Evolutionary conservation across 2,113 vertebrate species (phyloP).

Genomic region (Corythoichthys haematopterus): DNA sequence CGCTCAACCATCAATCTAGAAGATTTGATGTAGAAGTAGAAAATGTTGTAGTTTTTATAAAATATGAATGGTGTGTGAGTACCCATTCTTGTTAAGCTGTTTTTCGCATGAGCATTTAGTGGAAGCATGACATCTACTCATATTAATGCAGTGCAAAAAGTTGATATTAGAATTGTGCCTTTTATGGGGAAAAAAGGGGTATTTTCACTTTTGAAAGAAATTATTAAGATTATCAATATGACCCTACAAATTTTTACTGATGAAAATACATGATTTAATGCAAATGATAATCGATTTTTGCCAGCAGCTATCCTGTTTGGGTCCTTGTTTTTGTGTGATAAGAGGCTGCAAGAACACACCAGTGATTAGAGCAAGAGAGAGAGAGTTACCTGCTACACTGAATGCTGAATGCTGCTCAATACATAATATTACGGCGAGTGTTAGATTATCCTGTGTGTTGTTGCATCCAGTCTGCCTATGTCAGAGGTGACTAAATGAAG

Average conservation of each 20-base stretch:
- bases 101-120: neutral
- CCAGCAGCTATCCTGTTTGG: too few species aligned
- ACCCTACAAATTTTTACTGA: neutral
- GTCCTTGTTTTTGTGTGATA: too few species aligned
- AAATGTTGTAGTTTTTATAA: conserved; percentile 1
- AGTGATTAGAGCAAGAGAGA: too few species aligned
- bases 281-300: too few species aligned
- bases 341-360: too few species aligned
- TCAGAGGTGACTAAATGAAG: too few species aligned
- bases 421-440: too few species aligned
- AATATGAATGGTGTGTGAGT: neutral
- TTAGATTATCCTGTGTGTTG: too few species aligned
- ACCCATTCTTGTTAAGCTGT: neutral
- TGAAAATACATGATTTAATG: neutral
- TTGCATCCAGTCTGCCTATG: too few species aligned
- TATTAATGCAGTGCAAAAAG: neutral
- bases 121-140: neutral
- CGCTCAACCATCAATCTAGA: neutral
- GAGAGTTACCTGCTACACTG: too few species aligned
- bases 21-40: neutral
- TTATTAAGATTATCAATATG: neutral
- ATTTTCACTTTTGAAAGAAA: neutral
- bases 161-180: neutral
- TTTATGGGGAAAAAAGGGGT: neutral
- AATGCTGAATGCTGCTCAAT: too few species aligned